phyloP scores from a whole-genome alignment of 2,888 invertebrate species.

The Euspilapteryx auroguttella region DNA sequence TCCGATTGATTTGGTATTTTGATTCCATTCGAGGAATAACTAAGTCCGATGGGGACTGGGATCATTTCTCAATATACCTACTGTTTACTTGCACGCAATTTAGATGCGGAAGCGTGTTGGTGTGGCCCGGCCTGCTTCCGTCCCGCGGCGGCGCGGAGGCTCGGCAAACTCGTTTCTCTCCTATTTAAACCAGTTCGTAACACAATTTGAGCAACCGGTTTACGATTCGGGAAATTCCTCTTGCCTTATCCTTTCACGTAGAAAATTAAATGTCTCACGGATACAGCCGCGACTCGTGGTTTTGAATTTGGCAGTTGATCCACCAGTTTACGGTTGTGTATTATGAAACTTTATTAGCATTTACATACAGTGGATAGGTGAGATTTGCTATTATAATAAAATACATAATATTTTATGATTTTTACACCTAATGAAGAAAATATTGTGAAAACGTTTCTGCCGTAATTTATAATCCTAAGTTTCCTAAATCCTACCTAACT shows the following conservation, averaged over 20 bases:
- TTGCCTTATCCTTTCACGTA: constrained; percentile 57
- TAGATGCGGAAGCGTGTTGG: constrained; percentile 29
- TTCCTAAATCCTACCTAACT: no score
- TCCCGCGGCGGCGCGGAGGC: constrained; percentile 11
- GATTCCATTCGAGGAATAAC: neutral
- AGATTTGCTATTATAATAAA: no score
- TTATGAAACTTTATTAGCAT: no score
- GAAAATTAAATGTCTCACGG: constrained; percentile 58
- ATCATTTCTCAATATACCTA: constrained; percentile 1
- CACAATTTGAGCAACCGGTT: constrained; percentile 31
- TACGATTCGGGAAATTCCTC: constrained; percentile 41
- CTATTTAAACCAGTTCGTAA: constrained; percentile 11
- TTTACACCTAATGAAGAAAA: no score
- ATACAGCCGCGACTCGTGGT: constrained; percentile 42
- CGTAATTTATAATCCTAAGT: no score
- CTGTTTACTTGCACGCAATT: constrained; percentile 23
- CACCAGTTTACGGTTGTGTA: no score
- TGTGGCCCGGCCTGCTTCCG: constrained; percentile 15
- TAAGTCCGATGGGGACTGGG: constrained; percentile 1
- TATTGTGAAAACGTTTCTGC: no score
- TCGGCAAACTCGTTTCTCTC: no score
- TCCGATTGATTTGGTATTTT: neutral
- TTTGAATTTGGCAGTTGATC: constrained; percentile 53
- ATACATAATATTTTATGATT: no score
- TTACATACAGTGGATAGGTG: neutral